These are phyloP conservation scores for Magallana nippona DNA, from an alignment of 2,888 invertebrate species.

Conservation along the genomic window DNA sequence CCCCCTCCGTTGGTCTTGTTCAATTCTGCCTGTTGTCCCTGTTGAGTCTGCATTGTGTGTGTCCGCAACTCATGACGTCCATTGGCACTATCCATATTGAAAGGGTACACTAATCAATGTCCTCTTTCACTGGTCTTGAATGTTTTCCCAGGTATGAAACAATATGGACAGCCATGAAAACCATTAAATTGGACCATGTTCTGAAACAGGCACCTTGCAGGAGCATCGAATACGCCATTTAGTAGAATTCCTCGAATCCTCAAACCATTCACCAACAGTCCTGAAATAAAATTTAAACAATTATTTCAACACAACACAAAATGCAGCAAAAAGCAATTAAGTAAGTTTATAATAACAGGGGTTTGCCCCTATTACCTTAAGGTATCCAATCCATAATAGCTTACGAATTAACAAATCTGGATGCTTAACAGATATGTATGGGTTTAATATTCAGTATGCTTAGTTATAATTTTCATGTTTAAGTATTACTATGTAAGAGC, in stretches of 20 bases:
- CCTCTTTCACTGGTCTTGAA: slow-evolving; percentile 40
- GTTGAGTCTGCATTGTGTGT: not conserved
- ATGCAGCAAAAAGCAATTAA: too few relatives aligned
- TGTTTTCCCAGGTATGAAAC: slow-evolving; percentile 30
- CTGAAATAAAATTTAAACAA: not conserved
- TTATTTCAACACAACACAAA: too few relatives aligned
- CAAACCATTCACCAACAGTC: slow-evolving; percentile 10
- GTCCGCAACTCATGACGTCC: slow-evolving; percentile 6
- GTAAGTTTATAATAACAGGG: too few relatives aligned
- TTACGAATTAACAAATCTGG: too few relatives aligned
- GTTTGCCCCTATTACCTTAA: too few relatives aligned
- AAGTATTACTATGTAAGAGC: too few relatives aligned
- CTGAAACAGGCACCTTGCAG: slow-evolving; percentile 41
- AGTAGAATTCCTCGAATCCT: slow-evolving; percentile 30
- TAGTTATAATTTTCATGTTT: too few relatives aligned
- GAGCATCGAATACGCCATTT: slow-evolving; percentile 34
- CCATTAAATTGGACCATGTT: slow-evolving; percentile 43
- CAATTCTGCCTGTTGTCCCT: slow-evolving; percentile 23
- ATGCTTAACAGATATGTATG: too few relatives aligned
- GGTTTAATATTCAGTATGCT: too few relatives aligned
- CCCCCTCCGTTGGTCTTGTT: not conserved
- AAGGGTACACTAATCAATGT: slow-evolving; percentile 27
- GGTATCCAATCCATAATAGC: too few relatives aligned
- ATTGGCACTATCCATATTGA: not conserved
- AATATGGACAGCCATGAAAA: slow-evolving; percentile 44